Percentiles rank a stretch among this genome's conserved stretches.
Conservation (phyloP, 1,140 invertebrate species). For the Campodea augens region DNA sequence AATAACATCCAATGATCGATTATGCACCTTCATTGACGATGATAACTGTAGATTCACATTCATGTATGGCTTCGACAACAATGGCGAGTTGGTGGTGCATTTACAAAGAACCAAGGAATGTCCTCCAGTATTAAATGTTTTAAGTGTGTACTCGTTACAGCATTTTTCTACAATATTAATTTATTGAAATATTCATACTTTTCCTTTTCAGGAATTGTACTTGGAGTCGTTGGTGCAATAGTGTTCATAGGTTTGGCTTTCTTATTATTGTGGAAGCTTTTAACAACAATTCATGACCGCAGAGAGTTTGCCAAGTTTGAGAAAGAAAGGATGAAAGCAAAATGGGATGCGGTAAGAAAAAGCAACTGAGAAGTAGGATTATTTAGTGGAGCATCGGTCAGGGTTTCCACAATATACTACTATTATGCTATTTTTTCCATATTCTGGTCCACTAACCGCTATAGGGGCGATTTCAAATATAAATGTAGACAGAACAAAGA, state of each 20-base stretch:
- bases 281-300: slow-evolving; percentile 87
- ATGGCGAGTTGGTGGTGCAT: slow-evolving; percentile 28
- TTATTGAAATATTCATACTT: slow-evolving; percentile 13
- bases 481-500: no score
- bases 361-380: not conserved
- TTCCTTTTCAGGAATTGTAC: slow-evolving; percentile 42
- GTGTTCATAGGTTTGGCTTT: slow-evolving; percentile 70
- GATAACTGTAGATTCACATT: slow-evolving; percentile 67
- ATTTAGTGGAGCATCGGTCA: not conserved
- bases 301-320: slow-evolving; percentile 93
- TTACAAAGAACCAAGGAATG: slow-evolving; percentile 62
- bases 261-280: slow-evolving; percentile 85
- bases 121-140: slow-evolving; percentile 40
- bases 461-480: no score
- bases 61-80: slow-evolving; percentile 48
- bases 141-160: slow-evolving; percentile 13
- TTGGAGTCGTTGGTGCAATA: slow-evolving; percentile 90
- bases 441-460: no score
- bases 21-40: slow-evolving; percentile 61
- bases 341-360: slow-evolving; percentile 73
- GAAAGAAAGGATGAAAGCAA: slow-evolving; percentile 83
- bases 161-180: slow-evolving; percentile 16
- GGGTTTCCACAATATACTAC: no score
- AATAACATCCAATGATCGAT: slow-evolving; percentile 7
- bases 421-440: no score